Base-by-base conservation (phyloP, 2,888 invertebrate species). In the Mythimna albipuncta region DNA sequence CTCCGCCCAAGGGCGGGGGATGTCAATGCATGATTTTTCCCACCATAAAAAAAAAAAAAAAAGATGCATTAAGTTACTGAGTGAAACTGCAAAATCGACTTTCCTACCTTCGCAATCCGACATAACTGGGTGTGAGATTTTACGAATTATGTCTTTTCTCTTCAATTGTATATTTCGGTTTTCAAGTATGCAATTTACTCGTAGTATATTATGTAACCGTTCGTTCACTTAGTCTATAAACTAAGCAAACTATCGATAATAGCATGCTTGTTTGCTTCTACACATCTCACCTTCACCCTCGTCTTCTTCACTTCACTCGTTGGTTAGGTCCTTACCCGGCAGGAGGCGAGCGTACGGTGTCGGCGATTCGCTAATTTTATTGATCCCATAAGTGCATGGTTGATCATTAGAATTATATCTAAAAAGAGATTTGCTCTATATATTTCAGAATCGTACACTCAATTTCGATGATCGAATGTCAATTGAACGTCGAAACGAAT, bases 381-480 rank as follows among this genome's bases (percentile, higher is more conserved):
- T 52, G 9, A 9, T 19, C 50, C 9, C 9, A 9, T n/a, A 52
- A n/a, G 50, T 50, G 19, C 50, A 19, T 50, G 19, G 1, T 50
- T 50, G 6, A 6, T 2, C n/a, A n/a, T 2, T n/a, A 52, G 4
- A 35, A 66, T 38, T 47, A n/a, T 16, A 66, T 59, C 21, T 52
- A 16, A 44, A 74, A 19, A 59, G 11, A 47, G 11, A 41, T 67
- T 32, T 68, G 2, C 11, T 75, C 41, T 62, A 68, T 61, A 54
- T 41, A 26, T 26, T 26, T n/a, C 67, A 59, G 59, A 47, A n/a
- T 26, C 32, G 6, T 13, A 54, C 67, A 67, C 54, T 68, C 61
- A 47, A 50, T 32, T 50, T 76, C 69, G 68, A 76, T 76, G 76
- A 69, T 65, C 54, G 21, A 74, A 75, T 75, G 61, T 44, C 76